Percentiles rank a stretch among this genome's conserved stretches.
Conservation (phyloP, 1,140 invertebrate genomes). For the Scaptomyza hsui region DNA sequence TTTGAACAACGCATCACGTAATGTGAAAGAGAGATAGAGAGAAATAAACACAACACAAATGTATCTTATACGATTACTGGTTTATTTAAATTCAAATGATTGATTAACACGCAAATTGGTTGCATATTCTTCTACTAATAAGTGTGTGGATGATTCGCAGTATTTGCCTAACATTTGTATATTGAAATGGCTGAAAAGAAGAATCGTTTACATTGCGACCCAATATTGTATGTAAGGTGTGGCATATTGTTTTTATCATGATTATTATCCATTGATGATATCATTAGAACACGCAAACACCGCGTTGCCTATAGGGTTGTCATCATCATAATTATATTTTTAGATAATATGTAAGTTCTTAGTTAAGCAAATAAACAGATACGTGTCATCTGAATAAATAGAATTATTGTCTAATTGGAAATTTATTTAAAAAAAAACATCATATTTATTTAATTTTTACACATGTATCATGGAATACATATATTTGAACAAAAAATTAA, state of each 20-base stretch:
- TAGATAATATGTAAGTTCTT: slow-evolving; percentile 24
- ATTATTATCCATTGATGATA: slow-evolving; percentile 29
- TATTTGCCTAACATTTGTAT: not conserved
- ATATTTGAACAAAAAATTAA: too few species aligned
- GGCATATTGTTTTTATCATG: slow-evolving; percentile 13
- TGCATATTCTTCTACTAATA: not conserved
- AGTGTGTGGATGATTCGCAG: not conserved
- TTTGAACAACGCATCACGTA: slow-evolving; percentile 19
- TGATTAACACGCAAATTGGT: not conserved
- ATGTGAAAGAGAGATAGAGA: not conserved
- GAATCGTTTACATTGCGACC: not conserved
- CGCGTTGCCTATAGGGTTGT: not conserved
- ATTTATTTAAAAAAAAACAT: too few species aligned
- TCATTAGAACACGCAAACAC: slow-evolving; percentile 27
- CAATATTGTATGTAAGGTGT: slow-evolving; percentile 2
- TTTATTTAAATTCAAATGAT: slow-evolving; percentile 12
- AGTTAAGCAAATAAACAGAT: not conserved
- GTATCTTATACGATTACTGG: not conserved
- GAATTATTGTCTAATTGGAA: not conserved
- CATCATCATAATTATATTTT: slow-evolving; percentile 38
- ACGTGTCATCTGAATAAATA: not conserved
- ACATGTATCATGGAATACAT: too few species aligned
- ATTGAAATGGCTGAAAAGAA: not conserved
- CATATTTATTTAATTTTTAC: too few species aligned
- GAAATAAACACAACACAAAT: not conserved